A percentile compares a stretch with the other conserved stretches of the same genome.
Evolutionary conservation across 2,113 vertebrate genomes (phyloP).

Genomic region (Plecotus auritus): DNA sequence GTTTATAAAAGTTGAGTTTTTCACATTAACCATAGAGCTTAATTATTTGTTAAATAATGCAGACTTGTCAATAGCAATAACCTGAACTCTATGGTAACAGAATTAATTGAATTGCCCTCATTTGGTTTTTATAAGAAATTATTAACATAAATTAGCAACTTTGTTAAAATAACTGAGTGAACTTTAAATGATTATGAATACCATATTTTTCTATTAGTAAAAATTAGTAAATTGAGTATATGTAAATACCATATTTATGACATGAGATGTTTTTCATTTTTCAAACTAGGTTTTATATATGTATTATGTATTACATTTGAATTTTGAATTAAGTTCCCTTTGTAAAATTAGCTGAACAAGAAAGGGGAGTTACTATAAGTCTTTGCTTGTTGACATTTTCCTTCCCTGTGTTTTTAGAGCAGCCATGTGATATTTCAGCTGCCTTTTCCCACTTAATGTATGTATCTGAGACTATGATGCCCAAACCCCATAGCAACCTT

Average conservation of each 20-base stretch:
- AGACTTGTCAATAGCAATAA: neutral
- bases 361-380: neutral
- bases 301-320: conserved; percentile 15
- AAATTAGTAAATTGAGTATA: neutral
- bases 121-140: conserved; percentile 36
- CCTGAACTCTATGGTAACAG: conserved; percentile 34
- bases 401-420: neutral
- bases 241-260: conserved; percentile 5
- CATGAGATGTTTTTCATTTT: conserved; percentile 38
- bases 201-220: conserved; percentile 24
- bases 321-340: conserved; percentile 47
- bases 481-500: neutral
- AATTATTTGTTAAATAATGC: conserved; percentile 20
- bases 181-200: neutral
- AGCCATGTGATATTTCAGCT: neutral
- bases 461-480: neutral
- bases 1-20: conserved; percentile 28
- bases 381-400: neutral
- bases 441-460: neutral
- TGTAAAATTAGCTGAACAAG: conserved; percentile 38
- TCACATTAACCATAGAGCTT: neutral
- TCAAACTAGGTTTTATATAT: conserved; percentile 20
- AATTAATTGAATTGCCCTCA: neutral
- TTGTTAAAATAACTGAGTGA: conserved; percentile 35
- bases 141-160: conserved; percentile 35